Evolutionary conservation across 1,140 invertebrate genomes (phyloP), one percentile per base, ranked within the genome.

Genomic region (Neodiprion virginianus): DNA sequence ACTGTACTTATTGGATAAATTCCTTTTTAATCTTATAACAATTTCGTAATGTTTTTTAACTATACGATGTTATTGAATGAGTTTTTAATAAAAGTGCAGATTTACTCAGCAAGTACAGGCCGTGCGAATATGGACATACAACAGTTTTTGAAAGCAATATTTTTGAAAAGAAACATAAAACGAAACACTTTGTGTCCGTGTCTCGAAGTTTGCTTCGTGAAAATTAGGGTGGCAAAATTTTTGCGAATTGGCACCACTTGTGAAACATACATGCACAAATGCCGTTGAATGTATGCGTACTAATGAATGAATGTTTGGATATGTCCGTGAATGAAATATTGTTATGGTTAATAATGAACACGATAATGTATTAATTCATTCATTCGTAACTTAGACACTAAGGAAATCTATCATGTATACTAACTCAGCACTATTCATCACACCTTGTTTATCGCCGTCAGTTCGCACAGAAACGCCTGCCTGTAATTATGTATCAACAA

Each of bases 331-430:
- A 81, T 78, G 71, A 48, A 49, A 48, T 71, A 71, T 40, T 71
- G 47, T 71, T 71, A 50, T 77, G 78, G 78, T 81, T 79, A 81
- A 75, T 75, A 75, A 69, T 53, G 77, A 82, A 79, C 80, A 79
- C 76, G 76, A 79, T 70, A 77, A 80, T 74, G 17, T 79, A 81
- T 81, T 82, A 81, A 80, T 79, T 81, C 75, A 74, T 75, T 72
- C 82, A 79, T 77, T 79, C 80, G 70, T 78, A 79, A 79, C 47
- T 69, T 81, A 80, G 77, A 81, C 68, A 48, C 78, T 81, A 48
- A 71, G 70, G 78, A 82, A 79, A 78, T 79, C 65, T 79, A 70
- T 69, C 78, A 76, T 74, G 74, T 72, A 72, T 73, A 72, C 72
- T 72, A 74, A 77, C 21, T 73, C 28, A 69, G 76, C 74, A 47